Evolutionary conservation across 1,140 invertebrate genomes (phyloP).

Genomic region (Drosophila lacteicornis): DNA sequence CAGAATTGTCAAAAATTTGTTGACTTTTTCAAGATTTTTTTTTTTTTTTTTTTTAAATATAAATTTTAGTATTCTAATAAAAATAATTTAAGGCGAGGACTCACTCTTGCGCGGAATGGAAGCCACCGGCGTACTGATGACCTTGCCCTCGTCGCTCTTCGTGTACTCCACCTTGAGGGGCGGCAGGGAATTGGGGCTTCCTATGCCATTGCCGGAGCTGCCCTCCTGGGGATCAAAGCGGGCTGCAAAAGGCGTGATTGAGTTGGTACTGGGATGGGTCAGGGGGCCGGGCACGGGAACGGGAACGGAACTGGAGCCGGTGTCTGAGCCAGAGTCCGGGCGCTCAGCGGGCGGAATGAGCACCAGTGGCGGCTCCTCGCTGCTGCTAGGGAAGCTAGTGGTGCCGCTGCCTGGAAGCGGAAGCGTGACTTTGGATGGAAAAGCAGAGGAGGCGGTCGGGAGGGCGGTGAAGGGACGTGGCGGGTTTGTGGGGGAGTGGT

Average conservation of each 20-base stretch:
- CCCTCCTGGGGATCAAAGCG: constrained; percentile 53
- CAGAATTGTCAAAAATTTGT: no score
- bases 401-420: constrained; percentile 66
- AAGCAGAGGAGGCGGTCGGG: constrained; percentile 64
- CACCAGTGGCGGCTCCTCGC: constrained; percentile 63
- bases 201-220: constrained; percentile 3
- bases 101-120: constrained; percentile 60
- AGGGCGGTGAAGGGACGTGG: constrained; percentile 21
- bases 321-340: constrained; percentile 5
- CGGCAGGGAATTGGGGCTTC: constrained; percentile 42
- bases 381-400: constrained; percentile 20
- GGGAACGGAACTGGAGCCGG: neutral
- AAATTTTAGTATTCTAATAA: no score
- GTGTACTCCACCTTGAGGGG: constrained; percentile 70
- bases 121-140: constrained; percentile 69
- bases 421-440: constrained; percentile 83
- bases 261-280: constrained; percentile 63
- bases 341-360: constrained; percentile 63
- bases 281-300: constrained; percentile 2
- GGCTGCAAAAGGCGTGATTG: constrained; percentile 76
- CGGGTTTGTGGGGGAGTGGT: constrained; percentile 25
- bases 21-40: no score
- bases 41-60: no score
- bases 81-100: neutral
- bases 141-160: constrained; percentile 82